phyloP scores from a whole-genome alignment of 2,113 vertebrate genomes.

The Notothenia coriiceps region DNA sequence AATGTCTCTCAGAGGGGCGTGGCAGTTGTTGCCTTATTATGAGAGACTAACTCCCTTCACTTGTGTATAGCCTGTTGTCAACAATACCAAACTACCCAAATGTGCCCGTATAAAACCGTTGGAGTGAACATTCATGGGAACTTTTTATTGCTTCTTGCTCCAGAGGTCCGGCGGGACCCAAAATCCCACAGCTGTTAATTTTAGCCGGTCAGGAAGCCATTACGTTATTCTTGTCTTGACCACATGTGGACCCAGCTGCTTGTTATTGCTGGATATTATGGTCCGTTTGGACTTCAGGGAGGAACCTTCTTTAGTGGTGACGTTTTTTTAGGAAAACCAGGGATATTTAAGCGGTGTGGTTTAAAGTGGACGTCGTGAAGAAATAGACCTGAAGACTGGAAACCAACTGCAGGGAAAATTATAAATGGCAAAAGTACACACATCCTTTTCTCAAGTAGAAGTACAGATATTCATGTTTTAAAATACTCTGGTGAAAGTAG shows the following conservation, averaged over 20 bases:
- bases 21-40: background rate
- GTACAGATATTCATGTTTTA: too few species aligned
- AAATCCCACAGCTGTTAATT: constrained; percentile 78
- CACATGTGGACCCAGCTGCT: constrained; percentile 71
- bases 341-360: constrained; percentile 50
- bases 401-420: background rate
- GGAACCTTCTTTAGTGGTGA: constrained; percentile 48
- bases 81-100: background rate
- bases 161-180: constrained; percentile 64
- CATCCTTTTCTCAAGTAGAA: too few species aligned
- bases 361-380: constrained; percentile 36
- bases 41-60: background rate
- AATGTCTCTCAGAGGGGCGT: too few species aligned
- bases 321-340: constrained; percentile 48
- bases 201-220: constrained; percentile 59
- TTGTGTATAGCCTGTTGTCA: background rate
- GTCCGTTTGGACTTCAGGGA: constrained; percentile 57
- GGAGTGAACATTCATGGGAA: constrained; percentile 40
- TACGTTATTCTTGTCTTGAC: constrained; percentile 54
- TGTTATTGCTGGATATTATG: constrained; percentile 55
- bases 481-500: too few species aligned
- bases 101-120: background rate
- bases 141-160: constrained; percentile 57
- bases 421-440: too few species aligned
- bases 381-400: constrained; percentile 40